A percentile compares a stretch with the other conserved stretches of the same genome.
phyloP scores from a whole-genome alignment of 2,797 vertebrate species.

The Gallinago nigripennis region DNA sequence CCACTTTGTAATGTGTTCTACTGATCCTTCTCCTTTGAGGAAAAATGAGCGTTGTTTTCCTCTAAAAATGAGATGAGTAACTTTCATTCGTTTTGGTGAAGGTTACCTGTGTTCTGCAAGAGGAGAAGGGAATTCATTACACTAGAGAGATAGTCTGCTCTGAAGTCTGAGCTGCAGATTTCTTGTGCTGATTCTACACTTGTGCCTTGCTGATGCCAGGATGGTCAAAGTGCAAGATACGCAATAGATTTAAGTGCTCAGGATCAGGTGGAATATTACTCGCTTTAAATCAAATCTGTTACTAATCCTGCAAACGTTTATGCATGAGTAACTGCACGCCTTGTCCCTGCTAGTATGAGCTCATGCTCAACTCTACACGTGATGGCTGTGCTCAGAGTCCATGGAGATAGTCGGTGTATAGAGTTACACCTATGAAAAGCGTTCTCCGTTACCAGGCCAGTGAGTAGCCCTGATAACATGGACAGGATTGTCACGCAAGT shows the following conservation, averaged over 20 bases:
- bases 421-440: fast-evolving
- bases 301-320: not conserved
- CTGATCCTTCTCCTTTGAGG: constrained; percentile 54
- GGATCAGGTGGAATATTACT: constrained; percentile 12
- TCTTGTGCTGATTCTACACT: constrained; percentile 25
- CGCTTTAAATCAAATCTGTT: not conserved
- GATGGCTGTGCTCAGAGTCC: not conserved
- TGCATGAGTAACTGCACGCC: not conserved
- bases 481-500: fast-evolving
- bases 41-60: constrained; percentile 7
- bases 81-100: not conserved
- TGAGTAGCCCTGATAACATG: not conserved
- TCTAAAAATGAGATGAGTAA: not conserved
- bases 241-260: not conserved
- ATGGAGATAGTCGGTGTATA: fast-evolving
- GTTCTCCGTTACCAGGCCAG: not conserved
- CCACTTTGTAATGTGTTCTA: constrained; percentile 67
- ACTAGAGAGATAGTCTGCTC: constrained; percentile 16
- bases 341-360: not conserved
- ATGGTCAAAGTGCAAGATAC: not conserved
- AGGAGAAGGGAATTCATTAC: constrained; percentile 24
- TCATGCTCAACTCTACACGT: fast-evolving
- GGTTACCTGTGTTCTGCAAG: not conserved
- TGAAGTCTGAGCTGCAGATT: constrained; percentile 35
- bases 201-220: constrained; percentile 20